phyloP scores from a whole-genome alignment of 2,113 vertebrate species.

The Cichladusa arquata region DNA sequence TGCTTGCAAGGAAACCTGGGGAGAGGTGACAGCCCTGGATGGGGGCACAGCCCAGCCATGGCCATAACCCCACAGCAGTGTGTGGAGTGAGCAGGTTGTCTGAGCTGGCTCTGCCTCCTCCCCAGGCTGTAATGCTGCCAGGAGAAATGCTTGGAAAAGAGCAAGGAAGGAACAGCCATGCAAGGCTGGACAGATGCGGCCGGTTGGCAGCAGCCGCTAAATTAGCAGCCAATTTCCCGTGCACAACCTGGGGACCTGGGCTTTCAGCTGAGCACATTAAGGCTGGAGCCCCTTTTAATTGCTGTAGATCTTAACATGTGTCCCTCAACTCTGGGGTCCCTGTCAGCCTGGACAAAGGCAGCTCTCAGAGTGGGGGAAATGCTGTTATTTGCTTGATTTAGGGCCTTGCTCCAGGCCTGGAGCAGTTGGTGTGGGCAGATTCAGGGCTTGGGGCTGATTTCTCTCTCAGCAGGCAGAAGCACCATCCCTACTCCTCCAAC shows the following conservation, averaged over 20 bases:
- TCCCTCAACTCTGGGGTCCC: background rate
- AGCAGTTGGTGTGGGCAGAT: accelerated
- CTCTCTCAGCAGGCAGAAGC: background rate
- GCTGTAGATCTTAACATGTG: background rate
- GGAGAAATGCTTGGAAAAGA: slow-evolving; percentile 1
- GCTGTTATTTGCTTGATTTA: background rate
- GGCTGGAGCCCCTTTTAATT: slow-evolving; percentile 23
- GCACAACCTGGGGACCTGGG: slow-evolving; percentile 3
- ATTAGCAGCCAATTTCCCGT: slow-evolving; percentile 39
- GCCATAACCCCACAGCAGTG: background rate
- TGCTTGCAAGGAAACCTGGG: background rate
- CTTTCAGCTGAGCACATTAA: slow-evolving; percentile 42
- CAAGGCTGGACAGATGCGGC: slow-evolving; percentile 33
- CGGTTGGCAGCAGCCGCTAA: slow-evolving; percentile 23
- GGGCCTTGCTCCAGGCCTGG: background rate
- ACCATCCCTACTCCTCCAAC: background rate
- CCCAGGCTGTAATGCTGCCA: background rate
- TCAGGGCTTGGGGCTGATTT: background rate
- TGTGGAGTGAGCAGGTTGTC: background rate
- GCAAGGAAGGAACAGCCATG: background rate
- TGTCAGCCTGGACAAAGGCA: background rate
- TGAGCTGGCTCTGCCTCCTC: background rate
- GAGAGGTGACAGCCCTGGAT: background rate
- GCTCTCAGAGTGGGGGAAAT: accelerated
- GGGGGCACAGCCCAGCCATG: background rate